phyloP scores from a whole-genome alignment of 2,888 invertebrate species.

The Creontiades dilutus region DNA sequence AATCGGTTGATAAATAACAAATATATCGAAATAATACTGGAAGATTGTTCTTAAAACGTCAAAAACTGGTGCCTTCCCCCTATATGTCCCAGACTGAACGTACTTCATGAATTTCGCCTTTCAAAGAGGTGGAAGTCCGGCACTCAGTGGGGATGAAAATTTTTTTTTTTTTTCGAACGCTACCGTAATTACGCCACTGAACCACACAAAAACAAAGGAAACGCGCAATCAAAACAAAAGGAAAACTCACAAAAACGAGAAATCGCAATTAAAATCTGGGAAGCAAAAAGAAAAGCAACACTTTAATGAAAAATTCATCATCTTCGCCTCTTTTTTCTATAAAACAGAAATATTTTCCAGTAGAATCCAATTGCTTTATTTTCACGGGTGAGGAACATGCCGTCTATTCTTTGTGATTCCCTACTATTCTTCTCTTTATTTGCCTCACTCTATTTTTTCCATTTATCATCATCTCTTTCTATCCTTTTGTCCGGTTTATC shows the following conservation, averaged over 20 bases:
- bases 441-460: neutral
- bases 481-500: constrained; percentile 43
- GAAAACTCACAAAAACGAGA: neutral
- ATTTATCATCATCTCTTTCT: constrained; percentile 6
- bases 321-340: constrained; percentile 24
- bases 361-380: constrained; percentile 47
- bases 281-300: neutral
- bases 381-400: constrained; percentile 49
- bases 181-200: neutral
- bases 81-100: too few relatives aligned
- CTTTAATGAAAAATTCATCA: constrained; percentile 42
- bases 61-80: too few relatives aligned
- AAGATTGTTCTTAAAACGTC: too few relatives aligned
- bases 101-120: too few relatives aligned
- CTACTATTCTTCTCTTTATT: constrained; percentile 32
- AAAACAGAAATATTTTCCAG: constrained; percentile 40
- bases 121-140: too few relatives aligned
- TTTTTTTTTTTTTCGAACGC: neutral
- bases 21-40: too few relatives aligned
- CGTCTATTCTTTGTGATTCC: constrained; percentile 28
- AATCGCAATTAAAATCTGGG: constrained; percentile 40
- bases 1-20: too few relatives aligned
- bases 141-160: too few relatives aligned
- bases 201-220: neutral
- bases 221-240: too few relatives aligned